Conservation (phyloP, 1,140 invertebrate species). For the Sesamia nonagrioides region DNA sequence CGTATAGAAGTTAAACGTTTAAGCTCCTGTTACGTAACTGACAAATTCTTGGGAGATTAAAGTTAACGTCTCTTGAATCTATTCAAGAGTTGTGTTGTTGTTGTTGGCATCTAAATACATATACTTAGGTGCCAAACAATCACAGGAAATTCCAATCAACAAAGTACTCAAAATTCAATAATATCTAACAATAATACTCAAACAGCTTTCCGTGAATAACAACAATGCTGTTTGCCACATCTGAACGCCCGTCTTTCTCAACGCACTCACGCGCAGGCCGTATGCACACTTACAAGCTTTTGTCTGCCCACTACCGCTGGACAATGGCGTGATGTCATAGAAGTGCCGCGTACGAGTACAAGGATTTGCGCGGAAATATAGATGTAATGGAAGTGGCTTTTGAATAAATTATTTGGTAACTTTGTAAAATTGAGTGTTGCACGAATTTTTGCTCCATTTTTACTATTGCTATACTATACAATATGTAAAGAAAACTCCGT, state of each 20-base stretch:
- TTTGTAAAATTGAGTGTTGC: background rate
- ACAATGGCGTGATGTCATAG: constrained; percentile 84
- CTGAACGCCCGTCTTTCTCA: constrained; percentile 20
- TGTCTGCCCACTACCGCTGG: constrained; percentile 76
- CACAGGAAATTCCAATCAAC: constrained; percentile 13
- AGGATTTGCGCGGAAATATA: constrained; percentile 54
- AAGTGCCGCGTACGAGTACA: constrained; percentile 55
- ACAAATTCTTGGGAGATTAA: background rate
- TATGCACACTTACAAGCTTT: constrained; percentile 59
- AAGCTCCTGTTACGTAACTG: background rate
- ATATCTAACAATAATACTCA: constrained; percentile 32
- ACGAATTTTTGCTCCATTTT: too few relatives aligned
- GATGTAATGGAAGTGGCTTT: constrained; percentile 53
- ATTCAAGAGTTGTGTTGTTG: too few relatives aligned
- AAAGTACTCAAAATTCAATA: constrained; percentile 29
- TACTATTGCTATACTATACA: too few relatives aligned
- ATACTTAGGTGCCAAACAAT: background rate
- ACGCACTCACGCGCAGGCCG: constrained; percentile 3
- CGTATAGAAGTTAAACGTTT: too few relatives aligned
- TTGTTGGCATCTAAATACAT: too few relatives aligned
- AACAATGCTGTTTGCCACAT: constrained; percentile 31
- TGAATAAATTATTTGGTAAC: background rate
- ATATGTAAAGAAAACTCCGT: too few relatives aligned
- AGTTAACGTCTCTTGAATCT: background rate
- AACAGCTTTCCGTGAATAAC: constrained; percentile 22